Base-by-base conservation (phyloP, 2,113 vertebrate genomes). In the Myanophis thanlyinensis region DNA sequence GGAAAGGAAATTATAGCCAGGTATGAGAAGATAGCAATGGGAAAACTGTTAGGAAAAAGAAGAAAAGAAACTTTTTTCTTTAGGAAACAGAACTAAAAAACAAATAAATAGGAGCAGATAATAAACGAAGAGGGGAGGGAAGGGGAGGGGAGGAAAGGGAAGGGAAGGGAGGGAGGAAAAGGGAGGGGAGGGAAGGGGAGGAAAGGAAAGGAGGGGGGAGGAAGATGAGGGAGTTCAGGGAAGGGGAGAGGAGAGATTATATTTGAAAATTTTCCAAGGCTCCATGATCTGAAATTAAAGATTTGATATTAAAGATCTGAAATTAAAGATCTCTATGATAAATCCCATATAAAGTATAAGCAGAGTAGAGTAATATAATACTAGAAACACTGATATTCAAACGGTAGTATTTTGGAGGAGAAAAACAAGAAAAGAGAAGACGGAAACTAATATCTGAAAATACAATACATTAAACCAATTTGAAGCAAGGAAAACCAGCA, bases 401-500 rank as follows among this genome's bases (percentile, higher is more conserved):
- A 80, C 18, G 40, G 49, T 90, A n/a, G 23, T 90, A 40, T 15
- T 51, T 11, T 48, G 22, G 11, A 52, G 27, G 35, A 5, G 27
- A 22, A 40, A n/a, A 52, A 40, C 44, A 18, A 40, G 51, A 9
- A 52, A 27, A 85, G 40, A 5, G 80, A 85, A 67, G 18, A n/a
- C 11, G 7, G 53, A 27, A 51, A 4, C 35, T 13, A 49, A 67
- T 53, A 25, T 25, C 91, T 51, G 46, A 91, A 91, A 85, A 6
- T 88, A 87, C 62, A 90, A 85, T 25, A 93, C 94, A 93, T 53
- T 44, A 40, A 35, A 40, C 46, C n/a, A 88, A 1, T 92, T 89
- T 85, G 92, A 93, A 90, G 88, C 86, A 95, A 89, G 53, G 85
- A 53, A 56, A 92, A 40, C 54, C 12, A 91, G 40, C 53, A 59